Evolutionary conservation across 2,113 vertebrate genomes (phyloP), one percentile per base, ranked within the genome.

Genomic region (Tiliqua scincoides): DNA sequence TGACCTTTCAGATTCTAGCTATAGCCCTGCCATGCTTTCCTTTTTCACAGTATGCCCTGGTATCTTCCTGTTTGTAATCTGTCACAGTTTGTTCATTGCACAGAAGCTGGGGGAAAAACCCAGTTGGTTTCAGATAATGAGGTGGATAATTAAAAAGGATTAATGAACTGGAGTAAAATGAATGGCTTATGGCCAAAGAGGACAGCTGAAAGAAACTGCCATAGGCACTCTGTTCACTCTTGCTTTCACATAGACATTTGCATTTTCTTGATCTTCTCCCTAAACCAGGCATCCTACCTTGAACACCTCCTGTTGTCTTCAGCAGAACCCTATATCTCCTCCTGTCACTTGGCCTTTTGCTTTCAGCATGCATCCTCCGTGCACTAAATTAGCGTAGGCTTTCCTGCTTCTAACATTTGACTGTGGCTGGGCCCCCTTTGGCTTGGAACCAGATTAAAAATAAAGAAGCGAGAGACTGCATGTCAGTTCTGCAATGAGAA

Each of bases 141-240:
- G 11, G 85, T 88, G 35, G 85, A 93, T 92, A 92, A 94, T 94
- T 93, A 90, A 93, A 94, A 95, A 88, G 71, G 88, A 92, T 94
- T 94, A 91, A 93, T 90, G 89, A 95, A 6, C 71, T 92, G 85
- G 79, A 91, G 91, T 91, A 91, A 92, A 75, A 93, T 89, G 89
- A 93, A 88, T 72, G 84, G 89, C 92, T 89, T 90, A 73, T 88
- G 59, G 83, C 71, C 92, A 94, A 92, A 90, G 52, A 52, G 77
- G 90, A 84, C 79, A 91, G 37, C 83, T 78, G 74, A 81, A 89
- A 88, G 17, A 48, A 48, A 48, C 43, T 57, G 54, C 43, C 9
- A 59, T 48, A 90, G 87, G 57, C 57, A 40, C 72, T 87, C 21
- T 25, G 30, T 23, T 62, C 0, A 0, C 80, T 91, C 23, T 7